These are phyloP conservation scores for Sisyra terminalis DNA, from an alignment of 2,888 invertebrate genomes.

Conservation along the genomic window DNA sequence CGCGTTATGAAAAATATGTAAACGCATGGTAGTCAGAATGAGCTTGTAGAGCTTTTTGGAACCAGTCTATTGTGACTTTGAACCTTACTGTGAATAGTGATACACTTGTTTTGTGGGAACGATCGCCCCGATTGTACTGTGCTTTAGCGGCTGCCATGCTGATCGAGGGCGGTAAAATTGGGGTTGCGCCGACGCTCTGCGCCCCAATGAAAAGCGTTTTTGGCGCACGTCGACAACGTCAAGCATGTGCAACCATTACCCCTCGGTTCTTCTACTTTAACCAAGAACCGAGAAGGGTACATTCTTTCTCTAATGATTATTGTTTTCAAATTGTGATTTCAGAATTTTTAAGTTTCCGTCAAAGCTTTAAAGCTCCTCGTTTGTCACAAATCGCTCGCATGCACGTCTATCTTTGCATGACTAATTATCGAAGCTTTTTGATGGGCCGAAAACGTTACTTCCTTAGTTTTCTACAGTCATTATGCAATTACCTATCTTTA, in stretches of 20 bases:
- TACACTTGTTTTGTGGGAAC: slow-evolving; percentile 1
- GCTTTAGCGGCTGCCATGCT: slow-evolving; percentile 1
- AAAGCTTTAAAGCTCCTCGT: too few species aligned
- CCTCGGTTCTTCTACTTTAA: not conserved
- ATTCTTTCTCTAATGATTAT: not conserved
- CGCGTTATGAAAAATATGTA: not conserved
- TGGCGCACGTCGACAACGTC: too few species aligned
- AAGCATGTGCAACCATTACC: not conserved
- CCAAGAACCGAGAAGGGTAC: too few species aligned
- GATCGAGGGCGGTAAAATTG: not conserved
- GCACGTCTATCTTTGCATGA: too few species aligned
- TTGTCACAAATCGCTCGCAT: too few species aligned
- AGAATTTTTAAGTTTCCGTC: not conserved
- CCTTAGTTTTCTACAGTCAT: too few species aligned
- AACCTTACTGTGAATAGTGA: not conserved
- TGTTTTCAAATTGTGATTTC: slow-evolving; percentile 1
- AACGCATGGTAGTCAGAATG: not conserved
- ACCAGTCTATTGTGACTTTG: not conserved
- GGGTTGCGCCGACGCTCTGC: not conserved
- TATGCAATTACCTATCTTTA: too few species aligned
- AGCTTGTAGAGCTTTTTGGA: not conserved
- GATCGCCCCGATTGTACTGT: not conserved
- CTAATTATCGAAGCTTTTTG: too few species aligned
- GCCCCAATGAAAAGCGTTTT: not conserved
- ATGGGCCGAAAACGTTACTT: too few species aligned